These are phyloP conservation scores for Neoscelio sp. DNA, from an alignment of 2,888 invertebrate species.

Conservation along the genomic window DNA sequence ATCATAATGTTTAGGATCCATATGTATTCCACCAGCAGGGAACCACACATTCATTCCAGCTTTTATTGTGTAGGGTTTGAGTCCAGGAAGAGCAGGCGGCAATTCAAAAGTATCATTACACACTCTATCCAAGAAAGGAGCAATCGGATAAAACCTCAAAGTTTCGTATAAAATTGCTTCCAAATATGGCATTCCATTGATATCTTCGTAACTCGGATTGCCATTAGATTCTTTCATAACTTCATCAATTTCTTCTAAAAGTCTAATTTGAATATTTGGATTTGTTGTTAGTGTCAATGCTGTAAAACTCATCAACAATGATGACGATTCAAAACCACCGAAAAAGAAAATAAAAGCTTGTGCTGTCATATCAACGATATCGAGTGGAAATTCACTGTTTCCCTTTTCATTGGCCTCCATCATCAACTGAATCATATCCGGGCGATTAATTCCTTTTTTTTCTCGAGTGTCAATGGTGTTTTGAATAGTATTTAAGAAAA, in stretches of 20 bases:
- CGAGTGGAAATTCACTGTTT: constrained; percentile 35
- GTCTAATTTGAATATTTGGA: constrained; percentile 81
- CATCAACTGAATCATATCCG: no score
- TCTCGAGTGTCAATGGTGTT: no score
- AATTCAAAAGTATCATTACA: constrained; percentile 78
- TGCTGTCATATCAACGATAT: no score
- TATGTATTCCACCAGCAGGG: constrained; percentile 77
- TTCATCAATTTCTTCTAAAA: constrained; percentile 78
- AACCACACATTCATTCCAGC: constrained; percentile 78
- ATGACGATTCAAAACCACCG: constrained; percentile 66
- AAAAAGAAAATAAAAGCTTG: no score
- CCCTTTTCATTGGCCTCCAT: no score
- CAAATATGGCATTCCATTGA: constrained; percentile 84
- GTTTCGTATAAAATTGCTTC: constrained; percentile 83
- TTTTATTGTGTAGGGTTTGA: constrained; percentile 69
- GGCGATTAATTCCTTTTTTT: no score
- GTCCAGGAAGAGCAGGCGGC: constrained; percentile 74
- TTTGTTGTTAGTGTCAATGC: constrained; percentile 78
- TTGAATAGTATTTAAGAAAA: no score
- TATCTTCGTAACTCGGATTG: constrained; percentile 81
- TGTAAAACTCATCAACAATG: no score
- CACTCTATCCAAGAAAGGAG: constrained; percentile 83
- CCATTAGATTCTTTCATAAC: constrained; percentile 69
- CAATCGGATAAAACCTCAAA: constrained; percentile 79
- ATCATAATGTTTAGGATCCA: constrained; percentile 79